Evolutionary conservation across 2,113 vertebrate genomes (phyloP).

Genomic region (Penelope pileata): DNA sequence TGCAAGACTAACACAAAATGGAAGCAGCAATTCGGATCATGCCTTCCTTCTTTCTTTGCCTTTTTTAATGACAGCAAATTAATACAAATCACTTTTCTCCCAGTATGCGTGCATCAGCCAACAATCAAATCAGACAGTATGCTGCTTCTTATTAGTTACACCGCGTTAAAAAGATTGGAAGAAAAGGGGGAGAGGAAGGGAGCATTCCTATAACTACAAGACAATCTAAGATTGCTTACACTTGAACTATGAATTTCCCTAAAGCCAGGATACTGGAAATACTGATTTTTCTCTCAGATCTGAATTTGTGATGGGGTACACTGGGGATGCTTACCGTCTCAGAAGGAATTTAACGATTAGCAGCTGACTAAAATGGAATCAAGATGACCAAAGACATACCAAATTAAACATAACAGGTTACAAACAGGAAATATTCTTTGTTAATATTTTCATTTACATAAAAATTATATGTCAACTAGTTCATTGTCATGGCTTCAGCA

Average conservation of each 20-base stretch:
- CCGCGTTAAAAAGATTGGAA: background rate
- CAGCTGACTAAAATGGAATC: background rate
- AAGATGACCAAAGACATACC: background rate
- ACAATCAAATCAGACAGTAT: conserved; percentile 35
- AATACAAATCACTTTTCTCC: conserved; percentile 27
- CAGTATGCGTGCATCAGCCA: conserved; percentile 20
- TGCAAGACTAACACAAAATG: background rate
- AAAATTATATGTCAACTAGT: background rate
- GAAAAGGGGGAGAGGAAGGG: background rate
- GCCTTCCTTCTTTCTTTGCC: conserved; percentile 26
- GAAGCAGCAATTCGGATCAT: background rate
- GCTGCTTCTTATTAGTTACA: conserved; percentile 56
- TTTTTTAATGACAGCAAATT: conserved; percentile 56
- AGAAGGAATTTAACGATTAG: background rate
- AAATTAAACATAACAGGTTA: background rate
- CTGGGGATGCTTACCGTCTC: background rate
- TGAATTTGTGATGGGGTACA: background rate
- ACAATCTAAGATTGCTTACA: background rate
- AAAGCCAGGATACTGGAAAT: background rate
- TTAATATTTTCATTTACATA: background rate
- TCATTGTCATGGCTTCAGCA: background rate
- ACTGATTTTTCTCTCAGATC: background rate
- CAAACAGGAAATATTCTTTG: background rate
- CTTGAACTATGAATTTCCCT: background rate
- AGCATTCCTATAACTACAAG: background rate